These are phyloP conservation scores for Platichthys stellatus DNA, from an alignment of 2,113 vertebrate species.

Conservation along the genomic window DNA sequence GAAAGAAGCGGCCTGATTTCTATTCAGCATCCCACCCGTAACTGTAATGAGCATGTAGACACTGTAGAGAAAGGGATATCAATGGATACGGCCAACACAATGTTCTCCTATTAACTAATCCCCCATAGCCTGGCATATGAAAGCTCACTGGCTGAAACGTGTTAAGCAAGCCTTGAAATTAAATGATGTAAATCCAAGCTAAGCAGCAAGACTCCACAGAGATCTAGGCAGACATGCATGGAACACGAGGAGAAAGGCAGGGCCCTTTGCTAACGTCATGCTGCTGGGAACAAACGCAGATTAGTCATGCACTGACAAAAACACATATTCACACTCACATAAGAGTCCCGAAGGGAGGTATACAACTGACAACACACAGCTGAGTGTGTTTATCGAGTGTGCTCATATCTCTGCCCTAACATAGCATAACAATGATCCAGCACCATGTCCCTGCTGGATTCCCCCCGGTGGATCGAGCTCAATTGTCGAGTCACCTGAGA, in stretches of 20 bases:
- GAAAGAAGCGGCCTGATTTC: slow-evolving; percentile 12
- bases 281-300: slow-evolving; percentile 56
- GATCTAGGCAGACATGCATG: slow-evolving; percentile 40
- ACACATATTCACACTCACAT: slow-evolving; percentile 37
- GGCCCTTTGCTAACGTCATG: slow-evolving; percentile 29
- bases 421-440: slow-evolving; percentile 19
- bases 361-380: slow-evolving; percentile 37
- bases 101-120: slow-evolving; percentile 61
- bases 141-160: slow-evolving; percentile 54
- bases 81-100: slow-evolving; percentile 44
- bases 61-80: slow-evolving; percentile 41
- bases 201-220: slow-evolving; percentile 50
- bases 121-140: slow-evolving; percentile 31
- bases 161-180: slow-evolving; percentile 69
- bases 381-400: slow-evolving; percentile 34
- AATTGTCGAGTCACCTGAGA: slow-evolving; percentile 46
- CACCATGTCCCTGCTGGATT: slow-evolving; percentile 23
- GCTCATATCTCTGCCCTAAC: slow-evolving; percentile 17
- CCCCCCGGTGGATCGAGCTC: not conserved
- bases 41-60: slow-evolving; percentile 49
- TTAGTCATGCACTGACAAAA: slow-evolving; percentile 50
- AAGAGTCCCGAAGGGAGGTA: slow-evolving; percentile 54
- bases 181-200: slow-evolving; percentile 63
- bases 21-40: slow-evolving; percentile 31
- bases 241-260: slow-evolving; percentile 38